Evolutionary conservation across 2,113 vertebrate genomes (phyloP).

Genomic region (human): GRCh38 chr4:107030001-107030500

Average conservation of each 20-base stretch:
- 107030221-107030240: conserved; percentile 21
- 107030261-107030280: neutral
- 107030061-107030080: neutral
- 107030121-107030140: neutral
- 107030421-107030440: neutral
- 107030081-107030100: neutral
- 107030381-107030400: neutral
- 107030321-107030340: neutral
- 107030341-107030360: neutral
- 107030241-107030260: conserved; percentile 16
- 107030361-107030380: neutral
- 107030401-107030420: neutral
- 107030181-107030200: neutral
- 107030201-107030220: conserved; percentile 25
- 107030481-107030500: neutral
- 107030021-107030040: neutral
- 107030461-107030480: neutral
- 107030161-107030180: neutral
- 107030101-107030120: conserved; percentile 9
- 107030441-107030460: neutral
- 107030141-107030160: neutral
- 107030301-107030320: neutral
- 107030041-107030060: neutral
- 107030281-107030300: neutral
- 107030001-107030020: neutral